These are phyloP conservation scores for Catalaphyllia jardinei DNA, from an alignment of 64 coral and sea anemone genomes.

Conservation along the genomic window DNA sequence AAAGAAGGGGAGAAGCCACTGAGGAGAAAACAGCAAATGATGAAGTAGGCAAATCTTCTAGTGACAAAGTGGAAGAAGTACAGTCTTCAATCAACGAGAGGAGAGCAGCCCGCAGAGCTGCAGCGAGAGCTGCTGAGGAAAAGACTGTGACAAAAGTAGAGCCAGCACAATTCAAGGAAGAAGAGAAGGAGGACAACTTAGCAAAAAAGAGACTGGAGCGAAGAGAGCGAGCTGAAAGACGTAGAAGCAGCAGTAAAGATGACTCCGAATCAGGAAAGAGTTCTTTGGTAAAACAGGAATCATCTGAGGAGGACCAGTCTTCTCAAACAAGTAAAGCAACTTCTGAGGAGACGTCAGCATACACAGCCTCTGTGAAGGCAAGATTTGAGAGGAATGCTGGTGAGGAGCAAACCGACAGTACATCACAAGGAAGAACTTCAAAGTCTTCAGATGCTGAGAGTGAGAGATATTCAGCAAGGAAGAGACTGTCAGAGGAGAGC, in stretches of 20 bases:
- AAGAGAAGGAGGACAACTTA: neutral
- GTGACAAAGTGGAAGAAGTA: conserved; percentile 35
- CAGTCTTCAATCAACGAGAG: conserved; percentile 15
- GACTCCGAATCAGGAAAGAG: neutral
- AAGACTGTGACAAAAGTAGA: neutral
- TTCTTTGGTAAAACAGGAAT: conserved; percentile 18
- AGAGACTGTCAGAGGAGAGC: conserved; percentile 2
- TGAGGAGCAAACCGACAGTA: conserved; percentile 23
- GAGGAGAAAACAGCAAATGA: neutral
- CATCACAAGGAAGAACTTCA: conserved; percentile 2
- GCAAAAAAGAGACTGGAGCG: neutral
- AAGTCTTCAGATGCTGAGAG: neutral
- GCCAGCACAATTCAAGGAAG: neutral
- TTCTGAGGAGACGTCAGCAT: conserved; percentile 47
- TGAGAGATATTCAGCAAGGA: neutral
- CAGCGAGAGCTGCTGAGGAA: neutral
- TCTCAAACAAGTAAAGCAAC: conserved; percentile 7
- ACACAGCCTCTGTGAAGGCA: conserved; percentile 58
- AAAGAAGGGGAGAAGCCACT: neutral
- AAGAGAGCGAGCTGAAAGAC: conserved; percentile 2
- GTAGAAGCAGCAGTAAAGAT: conserved; percentile 28
- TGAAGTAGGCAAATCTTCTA: neutral
- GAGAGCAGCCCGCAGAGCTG: conserved; percentile 15
- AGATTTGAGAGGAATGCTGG: conserved; percentile 54
- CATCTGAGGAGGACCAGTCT: conserved; percentile 24